Conservation (phyloP, 2,113 vertebrate genomes). For the Tupaia tana region DNA sequence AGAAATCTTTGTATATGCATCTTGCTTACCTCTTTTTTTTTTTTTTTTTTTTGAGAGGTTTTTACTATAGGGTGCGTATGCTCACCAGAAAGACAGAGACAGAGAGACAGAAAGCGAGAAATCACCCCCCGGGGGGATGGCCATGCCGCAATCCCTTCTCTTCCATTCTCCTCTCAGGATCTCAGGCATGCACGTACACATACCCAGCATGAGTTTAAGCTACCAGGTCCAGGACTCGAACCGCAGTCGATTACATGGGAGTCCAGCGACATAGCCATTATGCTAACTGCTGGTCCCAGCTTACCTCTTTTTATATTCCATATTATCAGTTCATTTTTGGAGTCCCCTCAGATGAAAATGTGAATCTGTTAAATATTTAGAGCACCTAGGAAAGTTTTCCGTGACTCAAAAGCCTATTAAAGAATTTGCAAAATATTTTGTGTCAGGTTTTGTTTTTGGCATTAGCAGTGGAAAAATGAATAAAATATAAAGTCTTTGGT, state of each 20-base stretch:
- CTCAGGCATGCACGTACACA: too few relatives aligned
- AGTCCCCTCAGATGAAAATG: not conserved
- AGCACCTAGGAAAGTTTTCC: not conserved
- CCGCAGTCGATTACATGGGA: too few relatives aligned
- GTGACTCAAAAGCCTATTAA: not conserved
- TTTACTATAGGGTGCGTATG: too few relatives aligned
- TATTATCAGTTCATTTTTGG: not conserved
- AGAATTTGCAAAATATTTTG: slow-evolving; percentile 17
- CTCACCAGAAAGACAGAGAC: too few relatives aligned
- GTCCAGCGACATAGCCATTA: too few relatives aligned
- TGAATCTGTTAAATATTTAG: slow-evolving; percentile 34
- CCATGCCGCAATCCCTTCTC: too few relatives aligned
- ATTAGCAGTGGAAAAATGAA: not conserved
- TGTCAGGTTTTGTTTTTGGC: not conserved
- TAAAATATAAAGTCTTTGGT: not conserved
- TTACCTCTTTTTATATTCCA: slow-evolving; percentile 46
- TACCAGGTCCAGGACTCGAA: too few relatives aligned
- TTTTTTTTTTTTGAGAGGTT: not conserved
- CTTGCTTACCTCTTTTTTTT: slow-evolving; percentile 46
- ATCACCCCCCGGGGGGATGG: too few relatives aligned
- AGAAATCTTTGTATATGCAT: not conserved
- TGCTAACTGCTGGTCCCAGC: too few relatives aligned
- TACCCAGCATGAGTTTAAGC: too few relatives aligned
- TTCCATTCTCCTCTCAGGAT: too few relatives aligned
- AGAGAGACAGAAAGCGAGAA: too few relatives aligned